Evolutionary conservation across 2,113 vertebrate species (phyloP), one percentile per base, ranked within the genome.

Genomic region (Capreolus pygargus): DNA sequence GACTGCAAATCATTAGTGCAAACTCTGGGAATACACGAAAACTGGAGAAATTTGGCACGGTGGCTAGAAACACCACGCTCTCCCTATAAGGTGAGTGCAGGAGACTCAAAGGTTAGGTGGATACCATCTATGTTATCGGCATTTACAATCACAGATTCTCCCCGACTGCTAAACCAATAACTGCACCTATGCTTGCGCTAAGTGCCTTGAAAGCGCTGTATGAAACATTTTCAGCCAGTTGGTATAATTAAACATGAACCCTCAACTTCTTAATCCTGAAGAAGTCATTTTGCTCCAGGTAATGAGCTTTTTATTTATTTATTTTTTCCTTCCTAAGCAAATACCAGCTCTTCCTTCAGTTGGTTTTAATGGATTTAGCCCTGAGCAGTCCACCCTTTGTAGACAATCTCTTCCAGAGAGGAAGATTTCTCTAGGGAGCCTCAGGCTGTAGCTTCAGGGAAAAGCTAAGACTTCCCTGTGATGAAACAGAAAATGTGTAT

Each of bases 221-320:
- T 78, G n/a, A 60, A 52, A n/a, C 3, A 15, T 88, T 93, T 95
- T 79, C 43, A 52, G 58, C 23, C 0, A 61, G 79, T 36, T 67
- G 64, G 30, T 64, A 47, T 78, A 86, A 96, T 91, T 91, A 97
- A 82, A 92, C 85, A 83, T 25, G 43, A 92, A 78, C 92, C 91
- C 52, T 91, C 97, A 64, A 83, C 94, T 97, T 93, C 86, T 93
- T 89, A 94, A 79, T 94, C 91, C 83, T 92, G 84, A 96, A 96
- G 52, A 86, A 50, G 76, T 86, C 78, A 27, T 89, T 95, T 93
- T 64, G 86, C 82, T 79, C 45, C 36, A 90, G 81, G 84, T 79
- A 98, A 97, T 95, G 50, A 95, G 86, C 76, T 94, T 89, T 95
- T 52, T 61, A 27, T 90, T 83, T 70, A 33, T 96, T 95, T 55